Evolutionary conservation across 2,797 vertebrate species (phyloP).

Genomic region (Pelobates cultripes): DNA sequence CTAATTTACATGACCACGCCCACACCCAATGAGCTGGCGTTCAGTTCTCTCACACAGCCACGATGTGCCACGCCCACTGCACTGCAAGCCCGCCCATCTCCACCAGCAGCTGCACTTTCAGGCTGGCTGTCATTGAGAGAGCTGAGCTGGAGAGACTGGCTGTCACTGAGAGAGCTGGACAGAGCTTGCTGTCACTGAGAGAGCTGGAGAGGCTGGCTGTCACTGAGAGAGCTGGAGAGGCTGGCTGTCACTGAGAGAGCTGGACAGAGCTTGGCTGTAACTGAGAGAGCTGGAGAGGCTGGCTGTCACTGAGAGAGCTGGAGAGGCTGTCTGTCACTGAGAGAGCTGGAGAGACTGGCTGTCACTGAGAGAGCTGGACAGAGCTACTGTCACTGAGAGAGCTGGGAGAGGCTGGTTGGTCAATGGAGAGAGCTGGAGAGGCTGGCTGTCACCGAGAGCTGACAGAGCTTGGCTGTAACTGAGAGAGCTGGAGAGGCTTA

Average conservation of each 20-base stretch:
- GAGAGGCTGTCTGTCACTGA: constrained; percentile 1
- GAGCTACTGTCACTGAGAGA: too few relatives aligned
- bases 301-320: too few relatives aligned
- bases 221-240: background rate
- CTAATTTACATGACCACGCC: background rate
- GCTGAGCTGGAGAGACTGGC: background rate
- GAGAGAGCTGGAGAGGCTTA: background rate
- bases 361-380: too few relatives aligned
- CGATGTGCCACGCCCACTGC: background rate
- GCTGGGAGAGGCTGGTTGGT: background rate
- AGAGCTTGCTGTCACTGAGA: too few relatives aligned
- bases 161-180: too few relatives aligned
- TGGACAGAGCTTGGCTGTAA: background rate
- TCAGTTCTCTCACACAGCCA: background rate
- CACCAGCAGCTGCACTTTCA: background rate
- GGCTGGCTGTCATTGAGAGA: background rate
- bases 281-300: too few relatives aligned
- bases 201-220: background rate
- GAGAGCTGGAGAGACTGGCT: background rate
- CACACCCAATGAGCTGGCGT: background rate
- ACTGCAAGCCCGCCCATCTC: constrained; percentile 3
- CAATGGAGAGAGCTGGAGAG: background rate
- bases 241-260: background rate
- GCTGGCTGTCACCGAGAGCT: background rate
- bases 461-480: too few relatives aligned